Percentiles rank a stretch among this genome's conserved stretches.
phyloP scores from a whole-genome alignment of 2,888 invertebrate genomes.

The Sturmia bella region DNA sequence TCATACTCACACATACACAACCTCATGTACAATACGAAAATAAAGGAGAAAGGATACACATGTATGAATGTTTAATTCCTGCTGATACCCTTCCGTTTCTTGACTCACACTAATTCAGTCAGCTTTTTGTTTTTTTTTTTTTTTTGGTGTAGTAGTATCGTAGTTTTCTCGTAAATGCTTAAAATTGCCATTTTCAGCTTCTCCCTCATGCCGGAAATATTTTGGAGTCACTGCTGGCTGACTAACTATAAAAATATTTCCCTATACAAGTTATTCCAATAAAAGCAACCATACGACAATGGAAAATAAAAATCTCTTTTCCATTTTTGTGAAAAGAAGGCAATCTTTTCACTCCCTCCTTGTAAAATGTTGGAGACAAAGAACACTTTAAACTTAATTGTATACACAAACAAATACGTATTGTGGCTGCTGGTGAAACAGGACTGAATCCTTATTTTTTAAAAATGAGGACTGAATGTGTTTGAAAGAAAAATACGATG shows the following conservation, averaged over 20 bases:
- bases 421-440: background rate
- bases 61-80: too few relatives aligned
- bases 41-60: too few relatives aligned
- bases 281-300: constrained; percentile 4
- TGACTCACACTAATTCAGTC: too few relatives aligned
- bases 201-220: constrained; percentile 48
- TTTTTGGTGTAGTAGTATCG: constrained; percentile 6
- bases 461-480: background rate
- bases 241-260: constrained; percentile 46
- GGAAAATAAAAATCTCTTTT: constrained; percentile 8
- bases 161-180: constrained; percentile 23
- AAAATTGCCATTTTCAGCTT: constrained; percentile 25
- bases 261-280: constrained; percentile 41
- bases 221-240: constrained; percentile 42
- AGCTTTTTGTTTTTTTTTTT: background rate
- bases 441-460: background rate
- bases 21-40: too few relatives aligned
- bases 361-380: constrained; percentile 23
- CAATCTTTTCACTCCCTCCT: background rate
- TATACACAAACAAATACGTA: background rate
- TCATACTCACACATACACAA: too few relatives aligned
- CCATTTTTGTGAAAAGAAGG: too few relatives aligned
- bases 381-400: constrained; percentile 4
- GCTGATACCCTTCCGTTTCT: too few relatives aligned
- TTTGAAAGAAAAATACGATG: too few relatives aligned